Conservation (phyloP, 2,797 vertebrate genomes). For the Morus bassanus region DNA sequence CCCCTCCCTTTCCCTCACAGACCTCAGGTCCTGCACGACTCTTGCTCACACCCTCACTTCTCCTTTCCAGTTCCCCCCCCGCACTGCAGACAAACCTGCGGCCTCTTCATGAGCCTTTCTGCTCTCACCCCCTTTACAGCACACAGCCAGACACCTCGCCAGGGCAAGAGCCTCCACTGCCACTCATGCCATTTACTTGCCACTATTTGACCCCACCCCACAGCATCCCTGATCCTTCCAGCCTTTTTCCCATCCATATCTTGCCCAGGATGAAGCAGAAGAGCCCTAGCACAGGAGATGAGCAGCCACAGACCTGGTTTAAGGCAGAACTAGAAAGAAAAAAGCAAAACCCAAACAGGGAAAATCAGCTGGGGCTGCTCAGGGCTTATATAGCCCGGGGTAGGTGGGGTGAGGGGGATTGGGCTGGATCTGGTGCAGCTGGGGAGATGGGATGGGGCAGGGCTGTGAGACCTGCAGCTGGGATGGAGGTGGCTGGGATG, state of each 20-base stretch:
- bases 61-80: not conserved
- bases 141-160: rapidly evolving
- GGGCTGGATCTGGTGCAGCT: not conserved
- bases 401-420: rapidly evolving
- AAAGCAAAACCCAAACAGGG: not conserved
- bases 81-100: not conserved
- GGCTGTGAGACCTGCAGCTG: not conserved
- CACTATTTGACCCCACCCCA: rapidly evolving
- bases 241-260: not conserved
- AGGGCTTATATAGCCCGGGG: not conserved
- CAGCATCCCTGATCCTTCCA: not conserved
- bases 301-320: not conserved
- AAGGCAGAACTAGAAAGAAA: not conserved
- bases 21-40: not conserved
- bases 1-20: not conserved
- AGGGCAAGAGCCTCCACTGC: not conserved
- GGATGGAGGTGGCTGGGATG: not conserved
- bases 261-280: not conserved
- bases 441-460: not conserved
- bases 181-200: not conserved
- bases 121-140: not conserved
- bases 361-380: not conserved
- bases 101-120: not conserved
- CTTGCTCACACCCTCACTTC: not conserved
- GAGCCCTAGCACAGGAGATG: not conserved